Evolutionary conservation across 2,797 vertebrate genomes (phyloP).

Genomic region (Periophthalmus magnuspinnatus): DNA sequence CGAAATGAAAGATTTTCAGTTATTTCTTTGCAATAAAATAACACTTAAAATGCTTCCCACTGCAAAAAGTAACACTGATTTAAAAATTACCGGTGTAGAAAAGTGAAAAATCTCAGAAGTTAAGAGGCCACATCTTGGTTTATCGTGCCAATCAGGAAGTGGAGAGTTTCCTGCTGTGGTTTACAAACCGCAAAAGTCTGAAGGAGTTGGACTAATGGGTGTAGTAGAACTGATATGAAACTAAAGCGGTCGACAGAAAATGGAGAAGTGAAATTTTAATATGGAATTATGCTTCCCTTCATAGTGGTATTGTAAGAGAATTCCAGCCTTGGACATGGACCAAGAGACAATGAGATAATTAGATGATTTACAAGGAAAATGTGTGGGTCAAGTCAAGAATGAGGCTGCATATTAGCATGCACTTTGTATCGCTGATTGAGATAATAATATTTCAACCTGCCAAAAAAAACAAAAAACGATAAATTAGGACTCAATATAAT

Average conservation of each 20-base stretch:
- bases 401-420: too few relatives aligned
- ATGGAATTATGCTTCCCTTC: too few relatives aligned
- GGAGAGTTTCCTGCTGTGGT: constrained; percentile 25
- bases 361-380: too few relatives aligned
- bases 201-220: neutral
- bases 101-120: neutral
- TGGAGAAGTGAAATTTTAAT: neutral
- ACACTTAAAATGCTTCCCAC: neutral
- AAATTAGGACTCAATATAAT: too few relatives aligned
- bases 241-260: neutral
- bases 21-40: neutral
- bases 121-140: neutral
- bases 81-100: neutral
- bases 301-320: too few relatives aligned
- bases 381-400: too few relatives aligned
- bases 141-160: constrained; percentile 12
- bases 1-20: neutral
- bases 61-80: neutral
- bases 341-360: too few relatives aligned
- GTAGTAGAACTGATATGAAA: neutral
- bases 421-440: too few relatives aligned
- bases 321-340: too few relatives aligned
- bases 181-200: neutral
- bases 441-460: too few relatives aligned
- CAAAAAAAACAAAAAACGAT: too few relatives aligned